These are phyloP conservation scores for Pteria penguin DNA, from an alignment of 2,888 invertebrate genomes.

Conservation along the genomic window DNA sequence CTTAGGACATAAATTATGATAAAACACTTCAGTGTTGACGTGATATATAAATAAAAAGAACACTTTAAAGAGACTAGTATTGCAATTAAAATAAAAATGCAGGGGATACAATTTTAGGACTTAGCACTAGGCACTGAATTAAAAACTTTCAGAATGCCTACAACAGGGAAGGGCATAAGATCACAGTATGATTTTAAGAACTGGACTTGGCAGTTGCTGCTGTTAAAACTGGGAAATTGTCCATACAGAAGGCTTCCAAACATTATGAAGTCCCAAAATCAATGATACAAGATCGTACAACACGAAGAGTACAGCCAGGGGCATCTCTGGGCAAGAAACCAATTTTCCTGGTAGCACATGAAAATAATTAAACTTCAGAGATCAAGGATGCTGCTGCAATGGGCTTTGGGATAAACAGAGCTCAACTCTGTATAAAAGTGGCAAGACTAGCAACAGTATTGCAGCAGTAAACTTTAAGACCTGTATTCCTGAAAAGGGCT, in stretches of 20 bases:
- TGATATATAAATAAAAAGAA: too few species aligned
- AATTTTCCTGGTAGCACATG: background rate
- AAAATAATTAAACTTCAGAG: background rate
- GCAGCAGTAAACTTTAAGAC: constrained; percentile 39
- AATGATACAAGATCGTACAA: background rate
- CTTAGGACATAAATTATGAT: too few species aligned
- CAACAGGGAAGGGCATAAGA: background rate
- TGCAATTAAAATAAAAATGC: too few species aligned
- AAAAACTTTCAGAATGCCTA: too few species aligned
- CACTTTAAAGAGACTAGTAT: too few species aligned
- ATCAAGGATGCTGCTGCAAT: constrained; percentile 22
- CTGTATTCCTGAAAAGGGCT: constrained; percentile 45
- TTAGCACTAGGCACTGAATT: too few species aligned
- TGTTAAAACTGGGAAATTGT: background rate
- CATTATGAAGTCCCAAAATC: background rate
- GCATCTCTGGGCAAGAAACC: background rate
- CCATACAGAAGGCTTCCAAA: background rate
- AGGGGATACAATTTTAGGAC: too few species aligned
- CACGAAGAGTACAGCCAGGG: background rate
- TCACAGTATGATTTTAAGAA: background rate
- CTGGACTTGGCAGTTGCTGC: background rate
- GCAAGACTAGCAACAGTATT: constrained; percentile 21
- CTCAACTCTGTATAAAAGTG: constrained; percentile 30
- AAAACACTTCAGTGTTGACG: too few species aligned
- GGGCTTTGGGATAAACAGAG: constrained; percentile 47